Evolutionary conservation across 2,797 vertebrate species (phyloP), one percentile per base, ranked within the genome.

Genomic region (Hippocampus kuda): DNA sequence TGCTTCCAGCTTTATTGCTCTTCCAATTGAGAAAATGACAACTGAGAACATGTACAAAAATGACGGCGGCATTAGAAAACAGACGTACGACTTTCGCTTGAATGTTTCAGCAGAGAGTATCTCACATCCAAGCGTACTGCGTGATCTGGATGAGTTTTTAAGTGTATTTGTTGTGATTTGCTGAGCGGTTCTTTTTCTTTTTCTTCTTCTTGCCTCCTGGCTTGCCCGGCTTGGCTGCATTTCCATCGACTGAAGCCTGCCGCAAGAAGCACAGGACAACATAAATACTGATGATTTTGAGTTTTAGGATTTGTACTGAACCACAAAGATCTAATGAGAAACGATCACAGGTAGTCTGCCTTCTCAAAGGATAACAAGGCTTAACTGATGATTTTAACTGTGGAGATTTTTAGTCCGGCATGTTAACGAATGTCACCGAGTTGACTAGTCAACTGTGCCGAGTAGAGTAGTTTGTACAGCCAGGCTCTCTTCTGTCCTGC

Each of bases 81-180:
- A 9, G 30, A 20, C 26, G 34, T 30, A 16, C 4, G 2, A 56
- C 24, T 56, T 3, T 12, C 2, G 20, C 18, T 48, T 48, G 46
- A 24, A 5, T 15, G 41, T 18, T 30, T 30, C 30, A 30, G 30
- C 30, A 30, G 30, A 27, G 27, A 30, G 30, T 30, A 30, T 30
- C 22, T 12, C 18, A 22, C 49, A 53, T 54, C 1, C 26, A 30
- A 38, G n/a, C 13, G 13, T 27, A 6, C 46, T 12, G 15, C 10
- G 8, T 13, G 16, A 22, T 59, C 49, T 81, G 54, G 69, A 84
- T 13, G 0, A 82, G 59, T 2, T 75, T 85, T 65, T 77, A 48
- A 0, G 84, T 81, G 38, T 75, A 86, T 0, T 24, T 72, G 0
- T 79, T 75, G 15, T 81, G 78, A 38, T 16, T 87, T 9, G 75